These are phyloP conservation scores for Drosophila teissieri DNA, from an alignment of 1,140 invertebrate species.

Conservation along the genomic window DNA sequence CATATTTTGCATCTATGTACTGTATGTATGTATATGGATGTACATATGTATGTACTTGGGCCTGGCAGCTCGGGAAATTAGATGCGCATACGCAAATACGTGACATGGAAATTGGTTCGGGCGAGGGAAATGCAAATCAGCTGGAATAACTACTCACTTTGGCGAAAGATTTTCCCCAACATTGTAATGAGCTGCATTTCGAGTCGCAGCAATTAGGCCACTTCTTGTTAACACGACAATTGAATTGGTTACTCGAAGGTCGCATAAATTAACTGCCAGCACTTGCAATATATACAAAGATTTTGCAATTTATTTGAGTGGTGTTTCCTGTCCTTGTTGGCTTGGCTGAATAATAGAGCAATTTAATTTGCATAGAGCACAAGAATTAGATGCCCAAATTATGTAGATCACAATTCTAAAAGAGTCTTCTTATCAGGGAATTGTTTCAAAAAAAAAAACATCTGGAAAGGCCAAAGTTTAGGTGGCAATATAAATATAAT, in stretches of 20 bases:
- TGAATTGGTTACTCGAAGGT: not conserved
- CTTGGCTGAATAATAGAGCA: too few relatives aligned
- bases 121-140: not conserved
- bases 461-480: too few relatives aligned
- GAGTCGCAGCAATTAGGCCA: not conserved
- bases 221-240: constrained; percentile 3
- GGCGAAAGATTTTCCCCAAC: too few relatives aligned
- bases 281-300: not conserved
- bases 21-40: too few relatives aligned
- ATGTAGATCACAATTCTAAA: not conserved
- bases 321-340: too few relatives aligned
- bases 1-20: not conserved
- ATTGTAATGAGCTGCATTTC: not conserved
- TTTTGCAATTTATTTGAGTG: not conserved
- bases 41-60: constrained; percentile 1
- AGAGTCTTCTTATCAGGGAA: not conserved
- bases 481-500: too few relatives aligned
- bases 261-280: not conserved
- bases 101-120: constrained; percentile 35
- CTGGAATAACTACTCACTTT: not conserved
- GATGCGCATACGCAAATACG: constrained; percentile 22
- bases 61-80: constrained; percentile 27
- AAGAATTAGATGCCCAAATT: too few relatives aligned
- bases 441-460: not conserved
- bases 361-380: too few relatives aligned